Base-by-base conservation (phyloP, 2,113 vertebrate species). In the Ursus arctos region DNA sequence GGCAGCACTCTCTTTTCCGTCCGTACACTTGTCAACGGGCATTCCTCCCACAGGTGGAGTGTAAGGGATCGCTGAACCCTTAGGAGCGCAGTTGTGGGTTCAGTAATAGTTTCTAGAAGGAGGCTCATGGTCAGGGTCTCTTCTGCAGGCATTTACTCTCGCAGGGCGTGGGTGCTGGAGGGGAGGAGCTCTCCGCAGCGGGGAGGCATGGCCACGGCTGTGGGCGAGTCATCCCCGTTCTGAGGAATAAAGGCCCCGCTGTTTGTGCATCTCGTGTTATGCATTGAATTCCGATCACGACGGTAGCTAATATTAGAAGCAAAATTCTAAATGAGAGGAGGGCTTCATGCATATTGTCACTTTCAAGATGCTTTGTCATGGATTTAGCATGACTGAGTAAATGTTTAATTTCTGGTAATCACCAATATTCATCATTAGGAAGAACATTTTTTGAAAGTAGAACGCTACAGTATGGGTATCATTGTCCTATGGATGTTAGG, bases 21-120 rank as follows among this genome's bases (percentile, higher is more conserved):
- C 8, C 6, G 0, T 0, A 2, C 2, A 2, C 40, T 6, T 6
- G 31, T 21, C 4, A 49, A 6, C 21, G 0, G 15, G 47, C 57
- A 0, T 76, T 43, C n/a, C 51, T 69, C 33, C 28, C 6, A 1
- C 14, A n/a, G 51, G 26, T 4, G 1, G 15, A 21, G n/a, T 14
- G 26, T 69, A 19, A 18, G 36, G 33, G 36, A 7, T 4, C 0
- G 6, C 16, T 2, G 59, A 9, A 0, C 7, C 4, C 7, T 24
- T 19, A 7, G 6, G 6, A 13, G 53, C 28, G 1, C 1, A 31
- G n/a, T 7, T 31, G 15, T 33, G 33, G 91, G 4, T 15, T 43
- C 1, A 2, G 18, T 0, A 0, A 1, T 12, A n/a, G 18, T 21
- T 57, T 57, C 28, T 3, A 8, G 1, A 15, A 28, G 43, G 28